Base-by-base conservation (phyloP, 2,113 vertebrate species). In the Anthoscopus minutus region DNA sequence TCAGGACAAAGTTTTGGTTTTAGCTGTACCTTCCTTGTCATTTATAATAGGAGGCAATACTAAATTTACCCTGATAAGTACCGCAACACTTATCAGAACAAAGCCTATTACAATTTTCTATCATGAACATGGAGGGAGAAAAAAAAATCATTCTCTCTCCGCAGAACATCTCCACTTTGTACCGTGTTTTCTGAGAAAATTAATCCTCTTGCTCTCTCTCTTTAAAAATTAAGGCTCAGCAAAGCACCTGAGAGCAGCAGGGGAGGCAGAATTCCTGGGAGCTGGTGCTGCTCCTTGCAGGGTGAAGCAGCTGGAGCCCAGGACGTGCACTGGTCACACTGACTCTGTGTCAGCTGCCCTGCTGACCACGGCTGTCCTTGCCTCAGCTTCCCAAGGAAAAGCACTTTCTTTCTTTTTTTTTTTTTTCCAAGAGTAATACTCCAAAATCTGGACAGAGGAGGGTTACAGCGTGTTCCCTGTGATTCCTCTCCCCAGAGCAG, bases 181-280 rank as follows among this genome's bases (percentile, higher is more conserved):
- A 70, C 51, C 1, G 2, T n/a, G 23, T 81, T 89, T 94, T 91
- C 72, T 22, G 33, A 84, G 87, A 86, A 96, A 91, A 89, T 56
- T 31, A 58, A 81, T 74, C 65, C 56, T 78, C 44, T 37, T 66
- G 38, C 57, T 81, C 85, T 67, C 85, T 67, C 24, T 81, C 35
- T 74, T 86, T 71, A 81, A 66, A 81, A 79, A 64, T 7, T 3
- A 42, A 71, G 27, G 48, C 37, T 71, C 15, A 64, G 56, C 73
- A 48, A 37, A 79, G 40, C 31, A 72, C 35, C 57, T 45, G 44
- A 20, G 74, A 81, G 38, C 2, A 1, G 30, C 15, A 50, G 42
- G 17, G 38, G 15, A 81, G 40, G 67, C 60, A 84, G 35, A 0
- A 0, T 12, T 60, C 27, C 48, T 20, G 37, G 53, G 58, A 40